Evolutionary conservation across 2,888 invertebrate genomes (phyloP), one percentile per base, ranked within the genome.

Genomic region (Actias luna): DNA sequence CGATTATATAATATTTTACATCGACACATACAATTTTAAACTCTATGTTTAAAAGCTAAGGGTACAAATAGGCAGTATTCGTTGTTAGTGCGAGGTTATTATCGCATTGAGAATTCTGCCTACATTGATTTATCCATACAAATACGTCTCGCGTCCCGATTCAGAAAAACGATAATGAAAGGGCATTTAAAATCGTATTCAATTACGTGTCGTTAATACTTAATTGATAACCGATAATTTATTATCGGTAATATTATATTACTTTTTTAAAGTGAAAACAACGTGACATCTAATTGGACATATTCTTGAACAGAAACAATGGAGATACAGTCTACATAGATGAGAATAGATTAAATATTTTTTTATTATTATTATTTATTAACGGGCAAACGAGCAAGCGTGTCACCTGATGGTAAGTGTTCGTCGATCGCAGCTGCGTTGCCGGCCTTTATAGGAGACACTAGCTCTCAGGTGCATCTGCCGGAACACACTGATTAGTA

Each of bases 21-120:
- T 29, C 16, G 12, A 29, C n/a, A 55, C 55, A n/a, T 29, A 18
- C 29, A 29, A 55, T 29, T 29, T 55, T 29, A 29, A 29, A 29
- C 55, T n/a, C 29, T 55, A 55, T 55, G 29, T 7, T 12, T 1
- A 55, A 2, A 1, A 0, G 4, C 2, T 50, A 29, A 55, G 29
- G 7, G 55, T 55, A 2, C 4, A 52, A 25, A 16, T 25, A 27
- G 14, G 14, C 7, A 3, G 46, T 22, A 50, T 29, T 55, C 16
- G 16, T 55, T 16, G 29, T 55, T 29, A 7, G 16, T 55, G 16
- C 16, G 29, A 10, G 29, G 55, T 8, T n/a, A 18, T 29, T 29
- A 55, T 29, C 55, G 55, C 29, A 7, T 29, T 29, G 27, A 29
- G 55, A 55, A 55, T 55, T 55, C 55, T 55, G 16, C 46, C 46